Percentiles rank a stretch among this genome's conserved stretches.
Evolutionary conservation across 2,888 invertebrate species (phyloP).

Genomic region (Barypeithes pellucidus): DNA sequence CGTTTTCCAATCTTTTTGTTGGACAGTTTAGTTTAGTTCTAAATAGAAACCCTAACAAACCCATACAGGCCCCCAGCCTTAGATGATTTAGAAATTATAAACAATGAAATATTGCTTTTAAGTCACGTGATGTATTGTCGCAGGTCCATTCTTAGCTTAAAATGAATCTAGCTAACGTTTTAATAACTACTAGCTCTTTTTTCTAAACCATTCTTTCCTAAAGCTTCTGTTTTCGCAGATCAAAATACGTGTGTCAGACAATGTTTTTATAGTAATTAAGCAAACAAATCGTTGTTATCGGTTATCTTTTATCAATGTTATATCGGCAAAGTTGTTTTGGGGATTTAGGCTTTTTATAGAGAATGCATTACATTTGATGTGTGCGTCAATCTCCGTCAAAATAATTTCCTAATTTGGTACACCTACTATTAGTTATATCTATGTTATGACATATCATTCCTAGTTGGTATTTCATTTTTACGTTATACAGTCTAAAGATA

Average conservation of each 20-base stretch:
- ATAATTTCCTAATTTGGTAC: constrained; percentile 6
- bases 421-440: constrained; percentile 11
- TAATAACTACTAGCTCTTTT: no score
- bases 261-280: constrained; percentile 46
- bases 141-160: no score
- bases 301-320: constrained; percentile 47
- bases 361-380: constrained; percentile 43
- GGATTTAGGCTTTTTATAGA: constrained; percentile 48
- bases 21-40: no score
- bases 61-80: no score
- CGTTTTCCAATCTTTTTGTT: no score
- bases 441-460: not conserved
- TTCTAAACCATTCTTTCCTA: constrained; percentile 5
- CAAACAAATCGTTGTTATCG: constrained; percentile 52
- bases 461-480: not conserved
- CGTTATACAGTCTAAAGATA: not conserved
- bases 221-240: constrained; percentile 32
- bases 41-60: no score
- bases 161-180: no score
- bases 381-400: constrained; percentile 42
- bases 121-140: no score
- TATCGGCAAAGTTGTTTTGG: constrained; percentile 40
- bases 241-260: constrained; percentile 42
- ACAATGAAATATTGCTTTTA: no score
- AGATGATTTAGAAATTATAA: no score